Evolutionary conservation across 2,113 vertebrate species (phyloP), one percentile per base, ranked within the genome.

Genomic region (Zosterops lateralis): DNA sequence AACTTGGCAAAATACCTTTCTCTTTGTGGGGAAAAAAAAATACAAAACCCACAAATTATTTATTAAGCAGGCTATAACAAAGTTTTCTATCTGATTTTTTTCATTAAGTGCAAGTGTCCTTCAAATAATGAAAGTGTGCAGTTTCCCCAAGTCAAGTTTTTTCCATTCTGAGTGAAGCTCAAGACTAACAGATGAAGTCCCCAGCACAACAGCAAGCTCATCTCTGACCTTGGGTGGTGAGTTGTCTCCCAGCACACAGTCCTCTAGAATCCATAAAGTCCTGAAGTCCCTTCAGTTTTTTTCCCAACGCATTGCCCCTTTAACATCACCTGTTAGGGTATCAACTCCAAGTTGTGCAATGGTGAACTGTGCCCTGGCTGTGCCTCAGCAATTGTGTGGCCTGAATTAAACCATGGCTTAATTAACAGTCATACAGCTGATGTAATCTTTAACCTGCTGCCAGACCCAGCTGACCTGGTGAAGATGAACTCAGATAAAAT

Each of bases 301-400:
- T 76, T 4, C 40, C 40, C 53, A 54, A 4, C 17, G 29, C 0
- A 0, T 8, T 64, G 18, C 10, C 22, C 34, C 67, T 81, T 75
- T 58, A 53, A n/a, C 38, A 32, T 70, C 19, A 50, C 15, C 13
- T 79, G 3, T 65, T 79, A 16, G 9, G 8, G 6, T n/a, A 10
- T 29, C 40, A 50, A 1, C 45, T 53, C 44, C 0, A 0, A 40
- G 53, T 1, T 72, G 10, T 47, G 7, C 34, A 3, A 42, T 31
- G 1, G 0, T 71, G 44, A 21, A 10, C 28, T 34, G 14, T 77
- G 21, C 3, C 50, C 12, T 48, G 22, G 31, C n/a, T 89, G 11
- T 14, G 6, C 40, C 17, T 42, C 40, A 64, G 19, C 32, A 58
- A 7, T 28, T 31, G 7, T 12, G 11, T 50, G 20, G 14, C 44